phyloP scores from a whole-genome alignment of 2,888 invertebrate species.

The Seira musarum region DNA sequence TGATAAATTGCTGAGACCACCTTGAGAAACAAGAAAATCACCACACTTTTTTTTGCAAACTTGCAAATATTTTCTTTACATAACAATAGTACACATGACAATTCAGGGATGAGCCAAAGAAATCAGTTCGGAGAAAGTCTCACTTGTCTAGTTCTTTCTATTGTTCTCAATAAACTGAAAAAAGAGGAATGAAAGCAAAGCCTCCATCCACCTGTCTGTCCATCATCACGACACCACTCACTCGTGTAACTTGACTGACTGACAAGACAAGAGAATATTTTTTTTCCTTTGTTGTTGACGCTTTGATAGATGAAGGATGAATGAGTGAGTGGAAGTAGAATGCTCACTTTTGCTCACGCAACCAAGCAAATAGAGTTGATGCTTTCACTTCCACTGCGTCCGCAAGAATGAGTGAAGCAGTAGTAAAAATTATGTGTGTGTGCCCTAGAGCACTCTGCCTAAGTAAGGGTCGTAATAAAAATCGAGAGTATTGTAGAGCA shows the following conservation, averaged over 20 bases:
- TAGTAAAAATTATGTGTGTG: constrained; percentile 19
- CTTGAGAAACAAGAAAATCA: constrained; percentile 2
- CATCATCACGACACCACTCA: constrained; percentile 24
- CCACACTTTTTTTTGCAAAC: background rate
- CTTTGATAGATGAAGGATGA: background rate
- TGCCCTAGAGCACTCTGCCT: constrained; percentile 16
- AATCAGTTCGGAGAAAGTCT: no score
- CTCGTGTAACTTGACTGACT: constrained; percentile 28
- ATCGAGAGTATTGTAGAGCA: background rate
- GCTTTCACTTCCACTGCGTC: constrained; percentile 39
- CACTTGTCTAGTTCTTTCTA: no score
- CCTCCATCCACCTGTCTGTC: constrained; percentile 11
- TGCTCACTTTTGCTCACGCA: background rate
- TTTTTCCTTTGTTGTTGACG: background rate
- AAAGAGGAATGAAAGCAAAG: constrained; percentile 22
- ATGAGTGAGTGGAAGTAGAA: background rate
- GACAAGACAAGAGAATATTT: constrained; percentile 39
- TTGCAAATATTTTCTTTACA: constrained; percentile 22
- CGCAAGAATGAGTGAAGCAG: constrained; percentile 18
- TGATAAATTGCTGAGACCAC: background rate
- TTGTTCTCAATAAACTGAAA: constrained; percentile 37
- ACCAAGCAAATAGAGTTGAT: constrained; percentile 40
- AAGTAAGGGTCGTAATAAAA: background rate
- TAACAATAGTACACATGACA: background rate
- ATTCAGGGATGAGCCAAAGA: no score